These are phyloP conservation scores for Atethmia centrago DNA, from an alignment of 2,888 invertebrate genomes.

Conservation along the genomic window DNA sequence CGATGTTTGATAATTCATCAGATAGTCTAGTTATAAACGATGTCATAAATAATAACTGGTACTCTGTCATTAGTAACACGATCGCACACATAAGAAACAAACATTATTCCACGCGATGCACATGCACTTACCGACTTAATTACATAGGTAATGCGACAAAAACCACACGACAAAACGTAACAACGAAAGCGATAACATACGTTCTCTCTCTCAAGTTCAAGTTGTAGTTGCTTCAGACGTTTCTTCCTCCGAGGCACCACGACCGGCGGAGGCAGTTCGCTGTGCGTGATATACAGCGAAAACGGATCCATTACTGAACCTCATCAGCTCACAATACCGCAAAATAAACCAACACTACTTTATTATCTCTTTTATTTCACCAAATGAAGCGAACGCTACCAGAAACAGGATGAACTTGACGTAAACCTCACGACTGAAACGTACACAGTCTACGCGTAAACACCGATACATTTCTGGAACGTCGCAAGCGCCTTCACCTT, in stretches of 20 bases:
- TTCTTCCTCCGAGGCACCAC: constrained; percentile 87
- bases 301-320: constrained; percentile 83
- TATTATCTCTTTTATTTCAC: constrained; percentile 73
- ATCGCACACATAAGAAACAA: constrained; percentile 46
- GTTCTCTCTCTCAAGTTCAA: constrained; percentile 80
- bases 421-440: constrained; percentile 75
- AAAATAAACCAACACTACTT: constrained; percentile 69
- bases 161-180: constrained; percentile 58
- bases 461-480: constrained; percentile 85
- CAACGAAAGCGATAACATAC: constrained; percentile 67
- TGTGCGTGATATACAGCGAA: constrained; percentile 85
- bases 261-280: constrained; percentile 84
- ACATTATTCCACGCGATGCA: constrained; percentile 46
- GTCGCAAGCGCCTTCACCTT: constrained; percentile 88
- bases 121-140: constrained; percentile 67
- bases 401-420: constrained; percentile 79
- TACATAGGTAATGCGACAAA: constrained; percentile 68
- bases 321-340: constrained; percentile 64
- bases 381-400: constrained; percentile 67
- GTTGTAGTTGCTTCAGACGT: constrained; percentile 83
- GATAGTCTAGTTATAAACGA: not conserved
- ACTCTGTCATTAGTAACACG: constrained; percentile 27
- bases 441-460: constrained; percentile 78
- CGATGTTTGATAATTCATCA: not conserved
- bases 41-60: not conserved